Evolutionary conservation across 2,113 vertebrate genomes (phyloP), one percentile per base, ranked within the genome.

Genomic region (Circaetus cinerascens): DNA sequence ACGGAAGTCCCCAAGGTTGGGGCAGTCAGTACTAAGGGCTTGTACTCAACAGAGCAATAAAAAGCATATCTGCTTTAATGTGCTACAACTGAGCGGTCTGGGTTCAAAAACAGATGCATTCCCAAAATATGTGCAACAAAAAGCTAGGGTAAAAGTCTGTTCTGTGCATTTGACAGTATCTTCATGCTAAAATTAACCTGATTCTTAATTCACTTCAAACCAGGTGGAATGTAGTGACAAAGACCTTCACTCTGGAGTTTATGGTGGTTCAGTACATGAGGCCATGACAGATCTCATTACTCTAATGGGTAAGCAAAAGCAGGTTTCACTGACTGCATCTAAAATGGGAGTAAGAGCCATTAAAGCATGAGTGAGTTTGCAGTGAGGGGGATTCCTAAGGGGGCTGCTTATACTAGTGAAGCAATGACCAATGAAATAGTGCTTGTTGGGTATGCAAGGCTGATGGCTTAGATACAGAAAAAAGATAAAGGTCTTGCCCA

Each of bases 221-320:
- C 94, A 98, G 99, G 98, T 99, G 96, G 98, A 98, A 63, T 98
- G 99, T 41, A 96, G 97, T 68, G 97, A 86, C 64, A 99, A 98
- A 93, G 99, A 99, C 94, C 99, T 99, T 29, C 99, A 99, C 92
- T 99, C 99, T 3, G 99, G 99, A 2, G 99, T 99, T 81, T 99
- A 99, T 57, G 99, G 99, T 10, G 99, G 99, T 13, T 99, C 99
- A 0, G 98, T 99, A 27, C 98, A 99, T 16, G 99, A 99, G 93
- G 99, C 99, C 78, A 99, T 99, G 99, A 99, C 98, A 0, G 99
- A 99, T 94, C 99, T 99, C 59, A 98, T 99, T 53, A 19, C 97
- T 55, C 96, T 99, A 32, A 99, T 99, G 99, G 99, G 99, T 98
- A 98, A 99, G 99, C 91, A 75, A 81, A 76, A 66, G 12, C 14